phyloP scores from a whole-genome alignment of 2,797 vertebrate species.

The Sphenodon punctatus region DNA sequence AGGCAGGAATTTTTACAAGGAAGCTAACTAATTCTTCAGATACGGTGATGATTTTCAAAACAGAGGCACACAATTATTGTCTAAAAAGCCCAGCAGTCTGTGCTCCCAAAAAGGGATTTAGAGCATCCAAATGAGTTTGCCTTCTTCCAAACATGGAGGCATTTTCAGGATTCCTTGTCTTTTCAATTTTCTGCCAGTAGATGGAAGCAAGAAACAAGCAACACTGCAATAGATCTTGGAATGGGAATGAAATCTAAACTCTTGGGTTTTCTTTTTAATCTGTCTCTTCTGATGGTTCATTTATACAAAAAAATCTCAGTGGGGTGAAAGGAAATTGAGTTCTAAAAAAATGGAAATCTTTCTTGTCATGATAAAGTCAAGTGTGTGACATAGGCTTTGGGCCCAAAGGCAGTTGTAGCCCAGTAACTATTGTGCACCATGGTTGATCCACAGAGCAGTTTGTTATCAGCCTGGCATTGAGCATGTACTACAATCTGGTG shows the following conservation, averaged over 20 bases:
- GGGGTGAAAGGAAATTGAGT: conserved; percentile 30
- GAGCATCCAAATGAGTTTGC: background rate
- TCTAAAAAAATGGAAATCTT: conserved; percentile 23
- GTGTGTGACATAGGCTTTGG: conserved; percentile 30
- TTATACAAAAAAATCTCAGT: conserved; percentile 19
- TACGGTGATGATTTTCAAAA: background rate
- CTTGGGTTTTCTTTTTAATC: background rate
- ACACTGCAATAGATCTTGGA: background rate
- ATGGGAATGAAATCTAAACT: background rate
- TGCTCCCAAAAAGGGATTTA: background rate
- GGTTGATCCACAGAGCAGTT: background rate
- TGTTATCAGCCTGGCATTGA: background rate
- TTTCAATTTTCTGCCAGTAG: conserved; percentile 68
- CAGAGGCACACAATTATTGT: background rate
- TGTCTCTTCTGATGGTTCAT: conserved; percentile 27
- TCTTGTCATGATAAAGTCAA: conserved; percentile 21
- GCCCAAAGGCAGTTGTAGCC: background rate
- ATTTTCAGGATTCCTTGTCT: conserved; percentile 10
- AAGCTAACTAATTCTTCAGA: background rate
- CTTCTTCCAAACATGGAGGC: background rate
- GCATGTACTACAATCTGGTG: conserved; percentile 15
- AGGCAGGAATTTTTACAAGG: background rate
- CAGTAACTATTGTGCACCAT: background rate
- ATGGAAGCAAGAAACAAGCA: conserved; percentile 74
- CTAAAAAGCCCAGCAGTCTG: background rate